Conservation (phyloP, 2,888 invertebrate genomes). For the Hydroisotoma schaefferi region DNA sequence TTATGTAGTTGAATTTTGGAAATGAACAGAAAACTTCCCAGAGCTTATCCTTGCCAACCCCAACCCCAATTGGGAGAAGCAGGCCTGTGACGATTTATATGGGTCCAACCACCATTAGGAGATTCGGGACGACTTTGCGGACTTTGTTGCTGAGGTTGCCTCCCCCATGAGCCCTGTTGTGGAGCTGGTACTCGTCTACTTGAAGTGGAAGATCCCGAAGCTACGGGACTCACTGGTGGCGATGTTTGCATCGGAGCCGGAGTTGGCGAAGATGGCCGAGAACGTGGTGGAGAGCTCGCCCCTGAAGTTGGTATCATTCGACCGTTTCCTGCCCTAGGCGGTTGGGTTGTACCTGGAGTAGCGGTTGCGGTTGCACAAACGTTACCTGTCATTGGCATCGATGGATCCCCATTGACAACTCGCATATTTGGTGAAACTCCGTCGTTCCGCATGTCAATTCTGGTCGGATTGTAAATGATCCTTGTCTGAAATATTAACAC, state of each 20-base stretch:
- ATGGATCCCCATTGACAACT: constrained; percentile 18
- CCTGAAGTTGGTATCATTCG: too few species aligned
- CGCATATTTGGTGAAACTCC: constrained; percentile 17
- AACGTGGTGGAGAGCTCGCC: not conserved
- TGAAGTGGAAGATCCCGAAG: not conserved
- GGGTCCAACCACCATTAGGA: constrained; percentile 1
- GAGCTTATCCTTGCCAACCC: constrained; percentile 9
- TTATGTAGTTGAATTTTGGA: too few species aligned
- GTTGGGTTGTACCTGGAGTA: not conserved
- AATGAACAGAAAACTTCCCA: not conserved
- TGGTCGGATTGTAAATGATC: constrained; percentile 12
- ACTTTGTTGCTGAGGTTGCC: not conserved
- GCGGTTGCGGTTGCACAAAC: constrained; percentile 4
- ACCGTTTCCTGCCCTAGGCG: not conserved
- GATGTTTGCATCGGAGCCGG: not conserved
- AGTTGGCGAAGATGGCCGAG: not conserved
- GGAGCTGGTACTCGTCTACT: not conserved
- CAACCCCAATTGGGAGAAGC: constrained; percentile 1
- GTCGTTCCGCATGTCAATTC: constrained; percentile 7
- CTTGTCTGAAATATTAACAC: too few species aligned
- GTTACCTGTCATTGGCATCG: not conserved
- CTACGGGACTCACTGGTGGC: too few species aligned
- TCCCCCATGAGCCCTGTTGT: not conserved
- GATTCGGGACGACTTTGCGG: not conserved
- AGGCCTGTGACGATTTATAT: not conserved